Base-by-base conservation (phyloP, 2,797 vertebrate genomes). In the Todus mexicanus region DNA sequence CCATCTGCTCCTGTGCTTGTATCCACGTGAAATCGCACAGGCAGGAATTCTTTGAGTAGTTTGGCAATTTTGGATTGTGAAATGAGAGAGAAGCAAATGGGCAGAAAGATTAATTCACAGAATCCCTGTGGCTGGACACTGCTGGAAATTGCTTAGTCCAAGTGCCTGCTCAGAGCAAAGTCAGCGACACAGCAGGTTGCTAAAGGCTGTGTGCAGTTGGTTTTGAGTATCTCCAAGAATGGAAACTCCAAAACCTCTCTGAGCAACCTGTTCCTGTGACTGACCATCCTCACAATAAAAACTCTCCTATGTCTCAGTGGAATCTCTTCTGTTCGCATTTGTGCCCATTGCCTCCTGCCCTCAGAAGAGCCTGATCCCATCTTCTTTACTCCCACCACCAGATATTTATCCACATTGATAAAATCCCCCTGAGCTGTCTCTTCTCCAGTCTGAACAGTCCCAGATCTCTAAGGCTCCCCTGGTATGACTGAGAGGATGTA, bases 11-110 rank as follows among this genome's bases (percentile, higher is more conserved):
- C 8, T 6, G 20, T 69, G 37, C 37, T 85, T 45, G 11, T 37
- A 70, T 31, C 45, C 68, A 13, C 0, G 0, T 47, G 53, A 33
- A 42, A 51, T 27, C 1, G 1, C 29, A 48, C n/a, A 31, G 42
- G 47, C 42, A n/a, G 53, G 57, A 74, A 70, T 82, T 78, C 61
- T 45, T 37, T 23, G 26, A 70, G 51, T n/a, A 65, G 57, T 48
- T 11, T 70, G 66, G 15, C 19, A 51, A 4, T 26, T 69, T 26
- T 11, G 29, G 40, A 15, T 21, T 45, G 22, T 78, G 68, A 69
- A 60, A 74, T 21, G 37, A 54, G 38, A 69, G 56, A 77, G 23
- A 57, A 61, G 38, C 43, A 61, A 54, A 13, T 31, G 37, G 51
- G 10, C 60, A 73, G 45, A 54, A 38, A 66, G 26, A 15, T 69